Conservation (phyloP, 2,113 vertebrate genomes). For the Aplodontia rufa region DNA sequence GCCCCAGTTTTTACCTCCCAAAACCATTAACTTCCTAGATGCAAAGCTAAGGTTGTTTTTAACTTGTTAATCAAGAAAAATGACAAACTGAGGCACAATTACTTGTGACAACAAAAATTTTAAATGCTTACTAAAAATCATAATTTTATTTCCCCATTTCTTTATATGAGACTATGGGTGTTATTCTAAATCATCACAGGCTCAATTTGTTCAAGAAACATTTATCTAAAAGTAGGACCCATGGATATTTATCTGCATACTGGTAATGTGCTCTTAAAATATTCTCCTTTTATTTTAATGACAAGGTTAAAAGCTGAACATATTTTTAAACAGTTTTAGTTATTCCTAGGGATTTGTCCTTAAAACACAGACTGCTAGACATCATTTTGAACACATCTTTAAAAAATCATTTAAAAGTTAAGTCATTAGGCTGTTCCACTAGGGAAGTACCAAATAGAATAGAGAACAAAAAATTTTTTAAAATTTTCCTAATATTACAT, state of each 20-base stretch:
- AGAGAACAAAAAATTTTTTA: background rate
- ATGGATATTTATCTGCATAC: background rate
- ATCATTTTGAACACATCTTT: background rate
- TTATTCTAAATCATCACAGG: background rate
- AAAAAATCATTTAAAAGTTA: background rate
- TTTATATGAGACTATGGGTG: background rate
- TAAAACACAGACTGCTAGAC: background rate
- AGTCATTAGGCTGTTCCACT: background rate
- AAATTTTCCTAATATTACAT: background rate
- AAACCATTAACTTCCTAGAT: background rate
- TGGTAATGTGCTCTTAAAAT: background rate
- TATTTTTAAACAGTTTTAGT: background rate
- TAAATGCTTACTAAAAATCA: slow-evolving; percentile 8
- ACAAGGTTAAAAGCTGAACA: background rate
- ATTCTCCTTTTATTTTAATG: background rate
- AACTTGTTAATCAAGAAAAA: background rate
- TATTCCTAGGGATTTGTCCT: background rate
- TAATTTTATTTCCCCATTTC: background rate
- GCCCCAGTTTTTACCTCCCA: background rate
- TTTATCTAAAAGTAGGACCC: background rate
- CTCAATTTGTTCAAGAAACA: slow-evolving; percentile 7
- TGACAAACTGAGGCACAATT: background rate
- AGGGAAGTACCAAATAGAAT: background rate
- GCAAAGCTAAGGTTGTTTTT: background rate
- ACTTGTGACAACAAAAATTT: background rate